A percentile compares a stretch with the other conserved stretches of the same genome.
These are phyloP conservation scores for Bufotes viridis DNA, from an alignment of 2,797 vertebrate genomes.

Conservation along the genomic window DNA sequence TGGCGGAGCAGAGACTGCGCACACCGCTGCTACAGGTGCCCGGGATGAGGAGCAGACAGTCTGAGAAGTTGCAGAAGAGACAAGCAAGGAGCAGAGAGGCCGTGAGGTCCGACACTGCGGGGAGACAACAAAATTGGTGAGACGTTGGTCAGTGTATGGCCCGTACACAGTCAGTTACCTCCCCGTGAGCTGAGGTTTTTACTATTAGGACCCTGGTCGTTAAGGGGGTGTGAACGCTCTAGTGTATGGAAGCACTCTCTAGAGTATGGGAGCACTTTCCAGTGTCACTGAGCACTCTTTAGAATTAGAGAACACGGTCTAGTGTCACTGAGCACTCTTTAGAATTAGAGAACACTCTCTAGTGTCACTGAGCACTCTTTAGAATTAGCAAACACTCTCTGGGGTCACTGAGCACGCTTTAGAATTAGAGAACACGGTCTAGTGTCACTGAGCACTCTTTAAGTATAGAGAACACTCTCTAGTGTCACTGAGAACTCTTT, in stretches of 20 bases:
- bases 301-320: not conserved
- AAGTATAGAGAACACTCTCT: too few species aligned
- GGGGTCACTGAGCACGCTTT: not conserved
- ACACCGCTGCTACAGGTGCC: constrained; percentile 9
- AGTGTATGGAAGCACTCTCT: too few species aligned
- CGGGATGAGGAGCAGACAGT: constrained; percentile 29
- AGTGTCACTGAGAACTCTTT: too few species aligned
- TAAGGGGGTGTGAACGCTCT: too few species aligned
- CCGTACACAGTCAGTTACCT: too few species aligned
- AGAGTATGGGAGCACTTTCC: not conserved
- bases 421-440: too few species aligned
- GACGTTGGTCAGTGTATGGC: not conserved
- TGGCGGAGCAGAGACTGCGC: constrained; percentile 26
- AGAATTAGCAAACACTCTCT: not conserved
- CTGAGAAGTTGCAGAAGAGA: constrained; percentile 48
- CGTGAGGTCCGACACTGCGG: constrained; percentile 30
- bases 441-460: too few species aligned
- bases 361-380: not conserved
- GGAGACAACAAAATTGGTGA: not conserved
- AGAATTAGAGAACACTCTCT: not conserved
- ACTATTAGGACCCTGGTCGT: too few species aligned
- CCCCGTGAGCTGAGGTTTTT: too few species aligned
- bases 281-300: too few species aligned
- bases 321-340: not conserved
- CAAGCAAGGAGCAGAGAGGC: constrained; percentile 45